Conservation (phyloP, 2,113 vertebrate genomes). For the Tachysurus vachellii region DNA sequence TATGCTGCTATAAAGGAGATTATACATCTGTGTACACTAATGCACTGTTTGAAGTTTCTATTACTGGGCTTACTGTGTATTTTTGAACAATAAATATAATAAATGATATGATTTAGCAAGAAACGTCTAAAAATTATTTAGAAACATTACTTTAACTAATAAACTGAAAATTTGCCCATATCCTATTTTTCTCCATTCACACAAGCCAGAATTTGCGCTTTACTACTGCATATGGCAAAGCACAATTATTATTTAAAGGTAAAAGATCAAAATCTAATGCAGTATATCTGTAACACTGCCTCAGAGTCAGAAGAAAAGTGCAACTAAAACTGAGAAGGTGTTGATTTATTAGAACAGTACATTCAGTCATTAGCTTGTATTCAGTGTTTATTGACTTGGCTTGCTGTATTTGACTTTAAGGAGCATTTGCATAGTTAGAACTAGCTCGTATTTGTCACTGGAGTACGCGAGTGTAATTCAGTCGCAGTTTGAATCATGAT, state of each 20-base stretch:
- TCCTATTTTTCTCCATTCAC: not conserved
- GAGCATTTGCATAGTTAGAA: not conserved
- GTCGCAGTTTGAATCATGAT: no score
- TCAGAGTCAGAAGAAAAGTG: not conserved
- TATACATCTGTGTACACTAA: not conserved
- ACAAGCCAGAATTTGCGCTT: not conserved
- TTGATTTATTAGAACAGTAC: not conserved
- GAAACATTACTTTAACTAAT: not conserved
- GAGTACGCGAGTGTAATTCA: no score
- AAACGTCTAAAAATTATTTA: not conserved
- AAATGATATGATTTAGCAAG: not conserved
- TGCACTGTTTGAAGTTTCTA: not conserved
- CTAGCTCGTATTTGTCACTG: not conserved
- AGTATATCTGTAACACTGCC: no score
- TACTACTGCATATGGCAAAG: not conserved
- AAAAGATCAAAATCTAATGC: not conserved
- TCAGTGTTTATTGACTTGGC: not conserved
- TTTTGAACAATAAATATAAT: not conserved
- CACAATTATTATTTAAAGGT: not conserved
- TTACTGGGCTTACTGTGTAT: not conserved
- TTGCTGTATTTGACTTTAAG: no score
- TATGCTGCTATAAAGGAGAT: slow-evolving; percentile 32
- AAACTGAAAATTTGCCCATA: not conserved
- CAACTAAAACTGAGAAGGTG: not conserved
- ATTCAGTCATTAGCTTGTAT: not conserved